Conservation (phyloP, 53 echinoderm and acorn worm genomes). For the Hippasteria phrygiana region DNA sequence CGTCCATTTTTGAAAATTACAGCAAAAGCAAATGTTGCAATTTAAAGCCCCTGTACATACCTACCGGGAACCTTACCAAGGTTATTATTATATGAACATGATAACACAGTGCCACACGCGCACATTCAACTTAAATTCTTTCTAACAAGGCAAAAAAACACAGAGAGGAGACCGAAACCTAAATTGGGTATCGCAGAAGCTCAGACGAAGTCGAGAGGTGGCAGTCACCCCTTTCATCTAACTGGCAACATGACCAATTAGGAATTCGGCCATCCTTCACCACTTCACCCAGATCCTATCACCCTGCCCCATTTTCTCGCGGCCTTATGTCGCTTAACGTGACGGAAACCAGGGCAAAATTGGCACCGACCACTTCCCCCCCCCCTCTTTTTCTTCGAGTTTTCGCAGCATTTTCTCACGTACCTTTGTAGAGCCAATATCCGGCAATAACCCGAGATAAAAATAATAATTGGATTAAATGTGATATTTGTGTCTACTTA, state of each 20-base stretch:
- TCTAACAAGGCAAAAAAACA: background rate
- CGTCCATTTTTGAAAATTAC: too few relatives aligned
- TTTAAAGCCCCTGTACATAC: too few relatives aligned
- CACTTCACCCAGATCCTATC: background rate
- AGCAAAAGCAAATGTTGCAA: too few relatives aligned
- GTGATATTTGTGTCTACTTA: constrained; percentile 22
- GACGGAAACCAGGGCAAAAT: constrained; percentile 40
- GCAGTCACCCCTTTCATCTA: constrained; percentile 3
- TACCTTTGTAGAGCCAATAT: constrained; percentile 18
- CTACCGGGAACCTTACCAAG: too few relatives aligned
- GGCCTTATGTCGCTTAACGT: background rate
- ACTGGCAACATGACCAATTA: constrained; percentile 6
- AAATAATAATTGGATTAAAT: background rate
- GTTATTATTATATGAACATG: too few relatives aligned
- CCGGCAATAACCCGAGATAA: constrained; percentile 32
- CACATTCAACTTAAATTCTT: too few relatives aligned
- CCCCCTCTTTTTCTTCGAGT: background rate
- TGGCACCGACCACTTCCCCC: background rate
- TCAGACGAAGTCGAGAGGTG: background rate
- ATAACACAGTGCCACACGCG: too few relatives aligned
- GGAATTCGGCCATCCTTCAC: constrained; percentile 15
- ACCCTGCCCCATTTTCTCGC: constrained; percentile 1
- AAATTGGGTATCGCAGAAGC: background rate
- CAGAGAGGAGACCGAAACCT: background rate
- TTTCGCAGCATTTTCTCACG: constrained; percentile 42